Conservation (phyloP, 2,113 vertebrate genomes). For the Machaerirhynchus nigripectus region DNA sequence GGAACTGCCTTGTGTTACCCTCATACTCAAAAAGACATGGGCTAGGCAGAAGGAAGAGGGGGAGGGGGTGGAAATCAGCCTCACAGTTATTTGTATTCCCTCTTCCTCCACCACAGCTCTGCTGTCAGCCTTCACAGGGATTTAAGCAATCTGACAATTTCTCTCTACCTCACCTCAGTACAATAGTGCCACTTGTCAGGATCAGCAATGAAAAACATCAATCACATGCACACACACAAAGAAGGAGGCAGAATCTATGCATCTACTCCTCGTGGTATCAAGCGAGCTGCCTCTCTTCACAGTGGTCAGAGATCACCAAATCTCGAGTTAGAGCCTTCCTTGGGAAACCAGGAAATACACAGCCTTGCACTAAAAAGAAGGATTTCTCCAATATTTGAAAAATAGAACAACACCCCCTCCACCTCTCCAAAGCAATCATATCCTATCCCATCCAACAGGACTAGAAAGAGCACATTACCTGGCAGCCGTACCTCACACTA, state of each 20-base stretch:
- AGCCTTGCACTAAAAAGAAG: not conserved
- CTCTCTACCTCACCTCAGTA: conserved; percentile 41
- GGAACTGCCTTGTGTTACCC: conserved; percentile 53
- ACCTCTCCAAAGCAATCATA: not conserved
- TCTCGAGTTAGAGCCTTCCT: not conserved
- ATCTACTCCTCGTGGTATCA: not conserved
- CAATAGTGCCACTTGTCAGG: conserved; percentile 52
- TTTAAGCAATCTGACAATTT: conserved; percentile 62
- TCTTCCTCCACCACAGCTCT: conserved; percentile 5
- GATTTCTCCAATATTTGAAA: not conserved
- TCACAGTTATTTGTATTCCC: conserved; percentile 53
- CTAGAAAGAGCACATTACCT: not conserved
- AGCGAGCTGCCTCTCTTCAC: not conserved
- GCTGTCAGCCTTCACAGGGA: conserved; percentile 34
- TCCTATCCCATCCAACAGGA: not conserved
- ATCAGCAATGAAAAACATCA: conserved; percentile 63
- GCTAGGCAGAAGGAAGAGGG: not conserved
- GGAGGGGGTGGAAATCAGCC: not conserved
- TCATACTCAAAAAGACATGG: conserved; percentile 39
- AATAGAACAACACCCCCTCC: not conserved
- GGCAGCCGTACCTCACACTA: not conserved
- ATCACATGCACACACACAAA: not conserved
- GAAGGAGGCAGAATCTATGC: not conserved
- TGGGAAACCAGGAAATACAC: not conserved
- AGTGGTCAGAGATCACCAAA: not conserved